Conservation (phyloP, 2,888 invertebrate species). For the Campopleginae sp. region DNA sequence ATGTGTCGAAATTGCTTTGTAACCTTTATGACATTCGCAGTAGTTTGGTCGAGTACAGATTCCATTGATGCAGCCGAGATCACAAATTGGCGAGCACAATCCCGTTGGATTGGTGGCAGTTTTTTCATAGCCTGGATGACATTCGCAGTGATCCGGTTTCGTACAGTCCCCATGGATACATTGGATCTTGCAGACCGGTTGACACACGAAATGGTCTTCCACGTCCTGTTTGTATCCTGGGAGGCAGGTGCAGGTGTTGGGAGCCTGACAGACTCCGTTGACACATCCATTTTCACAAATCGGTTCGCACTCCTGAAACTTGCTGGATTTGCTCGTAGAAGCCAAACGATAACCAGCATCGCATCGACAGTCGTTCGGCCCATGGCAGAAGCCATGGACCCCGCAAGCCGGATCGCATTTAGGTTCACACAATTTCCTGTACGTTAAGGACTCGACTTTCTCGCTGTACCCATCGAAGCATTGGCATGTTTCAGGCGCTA, state of each 20-base stretch:
- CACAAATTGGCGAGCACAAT: conserved; percentile 21
- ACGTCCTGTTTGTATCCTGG: background rate
- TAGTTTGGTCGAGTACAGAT: conserved; percentile 13
- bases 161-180: conserved; percentile 36
- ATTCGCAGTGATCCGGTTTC: conserved; percentile 38
- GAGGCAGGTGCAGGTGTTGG: conserved; percentile 10
- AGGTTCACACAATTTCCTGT: conserved; percentile 13
- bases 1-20: background rate
- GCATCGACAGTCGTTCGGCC: conserved; percentile 43
- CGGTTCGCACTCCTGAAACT: background rate
- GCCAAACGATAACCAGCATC: conserved; percentile 18
- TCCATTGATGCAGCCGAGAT: background rate
- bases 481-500: background rate
- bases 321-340: background rate
- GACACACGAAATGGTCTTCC: background rate
- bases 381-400: conserved; percentile 20
- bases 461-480: conserved; percentile 34
- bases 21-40: conserved; percentile 39
- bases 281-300: conserved; percentile 10
- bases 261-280: conserved; percentile 21
- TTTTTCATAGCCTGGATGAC: conserved; percentile 28
- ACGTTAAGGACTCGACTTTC: background rate
- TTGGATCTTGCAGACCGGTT: conserved; percentile 26
- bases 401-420: conserved; percentile 29
- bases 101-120: background rate